phyloP scores from a whole-genome alignment of 1,140 invertebrate genomes.

The Mya arenaria region DNA sequence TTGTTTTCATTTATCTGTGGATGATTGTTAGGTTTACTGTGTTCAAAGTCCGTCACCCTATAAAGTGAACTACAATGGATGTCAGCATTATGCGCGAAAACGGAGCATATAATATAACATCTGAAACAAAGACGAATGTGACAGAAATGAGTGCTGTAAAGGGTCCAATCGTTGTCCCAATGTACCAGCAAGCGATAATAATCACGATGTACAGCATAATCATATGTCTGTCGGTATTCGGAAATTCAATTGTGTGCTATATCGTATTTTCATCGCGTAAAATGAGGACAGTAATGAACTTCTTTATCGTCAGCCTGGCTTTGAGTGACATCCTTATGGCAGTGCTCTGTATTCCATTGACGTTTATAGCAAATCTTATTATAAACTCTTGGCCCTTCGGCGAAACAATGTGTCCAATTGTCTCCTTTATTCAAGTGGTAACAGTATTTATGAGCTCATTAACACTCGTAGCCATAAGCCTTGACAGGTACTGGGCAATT shows the following conservation, averaged over 20 bases:
- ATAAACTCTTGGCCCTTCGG: slow-evolving; percentile 96
- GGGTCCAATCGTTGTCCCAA: slow-evolving; percentile 52
- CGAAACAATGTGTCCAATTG: slow-evolving; percentile 91
- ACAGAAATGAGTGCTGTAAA: neutral
- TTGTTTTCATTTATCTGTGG: too few species aligned
- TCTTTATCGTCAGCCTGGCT: slow-evolving; percentile 97
- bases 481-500: slow-evolving; percentile 97
- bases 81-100: too few species aligned
- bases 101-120: too few species aligned
- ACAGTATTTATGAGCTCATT: slow-evolving; percentile 98
- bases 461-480: slow-evolving; percentile 96
- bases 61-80: too few species aligned
- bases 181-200: slow-evolving; percentile 69
- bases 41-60: too few species aligned
- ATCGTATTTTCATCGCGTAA: slow-evolving; percentile 91
- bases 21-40: too few species aligned
- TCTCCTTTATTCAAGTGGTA: slow-evolving; percentile 93
- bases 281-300: slow-evolving; percentile 97
- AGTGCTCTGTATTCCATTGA: slow-evolving; percentile 95
- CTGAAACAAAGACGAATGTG: slow-evolving; percentile 23
- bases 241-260: slow-evolving; percentile 94
- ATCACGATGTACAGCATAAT: slow-evolving; percentile 75
- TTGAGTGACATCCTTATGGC: slow-evolving; percentile 97
- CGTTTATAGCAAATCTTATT: slow-evolving; percentile 94
- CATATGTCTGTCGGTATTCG: slow-evolving; percentile 83